Base-by-base conservation (phyloP, 2,113 vertebrate species). In the Larimichthys polyactis region DNA sequence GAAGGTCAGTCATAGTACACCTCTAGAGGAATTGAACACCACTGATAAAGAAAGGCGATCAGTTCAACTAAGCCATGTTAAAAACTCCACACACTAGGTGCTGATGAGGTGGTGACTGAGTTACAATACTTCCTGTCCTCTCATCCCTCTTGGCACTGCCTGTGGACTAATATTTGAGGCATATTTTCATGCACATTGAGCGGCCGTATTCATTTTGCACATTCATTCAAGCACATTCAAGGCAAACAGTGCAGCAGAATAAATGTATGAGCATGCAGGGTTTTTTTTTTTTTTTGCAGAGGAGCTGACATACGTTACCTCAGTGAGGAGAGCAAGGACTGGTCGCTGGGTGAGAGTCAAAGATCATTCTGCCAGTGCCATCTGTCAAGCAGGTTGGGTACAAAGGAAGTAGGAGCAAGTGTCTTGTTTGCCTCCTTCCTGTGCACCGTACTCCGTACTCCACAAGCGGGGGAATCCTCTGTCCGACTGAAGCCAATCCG, bases 351-450 rank as follows among this genome's bases (percentile, higher is more conserved):
- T 73, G 83, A 74, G 69, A 90, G 88, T 91, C 89, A 92, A 83
- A 91, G 92, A 92, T 94, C 91, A 93, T 79, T 78, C 87, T 84
- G 90, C 88, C 71, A 44, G 86, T 84, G 78, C 89, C 94, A 93
- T 95, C 90, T 94, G 92, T 90, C 87, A 89, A 78, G 80, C 86
- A 67, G 75, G 84, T 81, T 72, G 76, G 85, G 32, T 78, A 71
- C 55, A 91, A 84, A 75, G 90, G 85, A 86, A 87, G 87, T 89
- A 48, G 40, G 71, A 71, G 65, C 54, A 74, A 80, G 74, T 85
- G 81, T 77, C 63, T 49, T 49, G 71, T 85, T 70, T 80, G 62
- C 52, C 85, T 79, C 60, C 84, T 71, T 85, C 85, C 79, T 85
- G 81, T 79, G 65, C 17, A 8, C 49, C 27, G 27, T 27, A 27